These are phyloP conservation scores for Zoanthus gigantus DNA, from an alignment of 92 coral and sea anemone species.

Conservation along the genomic window DNA sequence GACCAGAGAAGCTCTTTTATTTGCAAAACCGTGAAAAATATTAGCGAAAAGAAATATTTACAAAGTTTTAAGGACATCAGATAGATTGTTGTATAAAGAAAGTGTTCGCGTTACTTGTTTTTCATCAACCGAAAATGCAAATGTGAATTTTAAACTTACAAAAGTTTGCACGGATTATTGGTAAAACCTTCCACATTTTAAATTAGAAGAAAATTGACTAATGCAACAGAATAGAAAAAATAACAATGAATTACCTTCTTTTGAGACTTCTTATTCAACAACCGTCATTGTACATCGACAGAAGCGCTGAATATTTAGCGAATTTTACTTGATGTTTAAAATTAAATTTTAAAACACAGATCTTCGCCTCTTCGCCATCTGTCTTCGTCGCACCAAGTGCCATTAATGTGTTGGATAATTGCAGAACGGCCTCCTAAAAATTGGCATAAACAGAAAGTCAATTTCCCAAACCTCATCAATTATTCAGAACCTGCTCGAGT, in stretches of 20 bases:
- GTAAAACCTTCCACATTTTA: background rate
- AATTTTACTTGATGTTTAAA: conserved; percentile 14
- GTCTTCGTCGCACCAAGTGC: conserved; percentile 32
- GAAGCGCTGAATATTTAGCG: conserved; percentile 40
- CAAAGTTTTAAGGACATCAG: background rate
- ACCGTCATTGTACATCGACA: background rate
- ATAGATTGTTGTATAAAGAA: background rate
- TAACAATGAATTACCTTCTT: background rate
- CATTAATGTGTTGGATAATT: conserved; percentile 16
- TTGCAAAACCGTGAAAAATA: background rate
- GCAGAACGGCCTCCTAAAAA: conserved; percentile 33
- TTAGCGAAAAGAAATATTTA: background rate
- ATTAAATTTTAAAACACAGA: conserved; percentile 43
- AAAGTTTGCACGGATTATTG: background rate
- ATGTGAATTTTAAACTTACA: background rate
- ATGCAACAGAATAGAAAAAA: background rate
- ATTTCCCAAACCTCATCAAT: conserved; percentile 40
- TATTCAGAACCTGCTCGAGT: conserved; percentile 9
- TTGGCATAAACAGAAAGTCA: conserved; percentile 34
- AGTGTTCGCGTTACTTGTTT: background rate
- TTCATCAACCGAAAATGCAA: conserved; percentile 18
- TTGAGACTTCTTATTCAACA: conserved; percentile 2
- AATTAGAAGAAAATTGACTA: background rate
- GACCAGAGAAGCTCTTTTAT: background rate
- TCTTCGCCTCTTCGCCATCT: conserved; percentile 22